Evolutionary conservation across 2,113 vertebrate genomes (phyloP).

Genomic region (Engystomops pustulosus): DNA sequence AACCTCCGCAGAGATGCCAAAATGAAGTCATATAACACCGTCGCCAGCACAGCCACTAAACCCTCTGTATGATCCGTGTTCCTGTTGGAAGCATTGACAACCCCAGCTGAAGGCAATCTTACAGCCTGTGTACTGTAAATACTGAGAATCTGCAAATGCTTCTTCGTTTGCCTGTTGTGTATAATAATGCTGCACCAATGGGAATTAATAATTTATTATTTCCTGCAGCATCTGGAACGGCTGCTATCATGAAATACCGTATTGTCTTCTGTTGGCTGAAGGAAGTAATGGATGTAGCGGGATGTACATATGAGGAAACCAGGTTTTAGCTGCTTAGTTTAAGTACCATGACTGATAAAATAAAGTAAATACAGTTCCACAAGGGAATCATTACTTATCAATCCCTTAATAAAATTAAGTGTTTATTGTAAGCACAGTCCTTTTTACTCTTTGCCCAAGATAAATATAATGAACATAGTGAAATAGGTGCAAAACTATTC

Average conservation of each 20-base stretch:
- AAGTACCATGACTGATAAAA: no score
- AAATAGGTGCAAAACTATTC: no score
- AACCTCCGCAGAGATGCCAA: no score
- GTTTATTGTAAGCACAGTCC: no score
- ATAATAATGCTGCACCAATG: not conserved
- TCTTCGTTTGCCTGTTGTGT: not conserved
- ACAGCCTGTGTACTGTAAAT: no score
- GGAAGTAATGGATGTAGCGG: not conserved
- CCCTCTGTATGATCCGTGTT: not conserved
- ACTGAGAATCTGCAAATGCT: not conserved
- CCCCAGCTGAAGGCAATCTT: not conserved
- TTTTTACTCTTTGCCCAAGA: no score
- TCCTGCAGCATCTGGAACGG: constrained; percentile 2
- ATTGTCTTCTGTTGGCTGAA: not conserved
- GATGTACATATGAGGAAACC: not conserved
- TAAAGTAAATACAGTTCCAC: not conserved
- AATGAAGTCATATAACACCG: no score
- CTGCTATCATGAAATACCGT: not conserved
- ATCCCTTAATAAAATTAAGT: not conserved
- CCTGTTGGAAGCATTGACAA: not conserved
- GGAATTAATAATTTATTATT: not conserved
- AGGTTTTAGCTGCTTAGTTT: no score
- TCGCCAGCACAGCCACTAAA: no score
- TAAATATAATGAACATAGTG: no score
- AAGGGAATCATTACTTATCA: not conserved